Base-by-base conservation (phyloP, 2,888 invertebrate genomes). In the Nudaria mundana region DNA sequence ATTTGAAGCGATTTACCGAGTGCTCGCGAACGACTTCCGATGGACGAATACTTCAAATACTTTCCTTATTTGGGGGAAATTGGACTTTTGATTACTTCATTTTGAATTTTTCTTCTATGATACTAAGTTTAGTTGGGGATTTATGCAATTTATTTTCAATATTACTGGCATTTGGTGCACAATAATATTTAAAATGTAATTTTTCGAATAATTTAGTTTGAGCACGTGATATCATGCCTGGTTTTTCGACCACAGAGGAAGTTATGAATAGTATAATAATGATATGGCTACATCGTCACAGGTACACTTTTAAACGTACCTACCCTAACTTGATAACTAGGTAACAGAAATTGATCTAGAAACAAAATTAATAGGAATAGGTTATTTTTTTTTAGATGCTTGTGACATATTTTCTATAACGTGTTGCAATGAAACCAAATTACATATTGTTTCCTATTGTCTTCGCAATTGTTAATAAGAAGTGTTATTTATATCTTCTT, bases 21-120 rank as follows among this genome's bases (percentile, higher is more conserved):
- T 63, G 63, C 66, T 71, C 61, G 66, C 61, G 59, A 71, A 76
- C 64, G 59, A 71, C 76, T 76, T 76, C 78, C 78, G 76, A 75
- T 73, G 68, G 66, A 60, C 65, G 68, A 71, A 64, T 69, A 63
- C 66, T 65, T 67, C 62, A 63, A 70, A 72, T 72, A 71, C 65
- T 75, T 71, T 62, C 66, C 65, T 69, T 71, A 71, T 72, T 76
- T 69, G 60, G 66, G n/a, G 65, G 57, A 66, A 75, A 75, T 71
- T 66, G 71, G 60, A 63, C 59, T 66, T 73, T 76, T 74, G 71
- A 77, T 78, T 71, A 63, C 66, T 68, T 68, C 62, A 73, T 73
- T 73, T 71, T 57, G 53, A 61, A 63, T 59, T 55, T 47, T 53
- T 56, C 52, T 53, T 41, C 11, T 24, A 48, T 11, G 39, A 37